Percentiles rank a stretch among this genome's conserved stretches.
These are phyloP conservation scores for Chaetorhynchus papuensis DNA, from an alignment of 2,113 vertebrate genomes.

Conservation along the genomic window DNA sequence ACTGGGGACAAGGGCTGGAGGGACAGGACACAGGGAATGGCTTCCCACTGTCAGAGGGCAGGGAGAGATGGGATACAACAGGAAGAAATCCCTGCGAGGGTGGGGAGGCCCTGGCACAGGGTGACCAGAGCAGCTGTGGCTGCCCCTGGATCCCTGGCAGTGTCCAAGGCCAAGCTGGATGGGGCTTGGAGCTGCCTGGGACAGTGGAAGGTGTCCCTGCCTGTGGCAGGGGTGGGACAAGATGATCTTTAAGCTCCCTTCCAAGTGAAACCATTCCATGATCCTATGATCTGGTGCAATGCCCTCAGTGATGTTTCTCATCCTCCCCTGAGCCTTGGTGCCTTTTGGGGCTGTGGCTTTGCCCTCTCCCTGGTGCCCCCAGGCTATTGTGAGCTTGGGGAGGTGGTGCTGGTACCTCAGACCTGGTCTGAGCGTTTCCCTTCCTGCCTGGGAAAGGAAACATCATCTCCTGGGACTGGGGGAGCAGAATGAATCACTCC, in stretches of 20 bases:
- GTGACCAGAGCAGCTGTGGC: neutral
- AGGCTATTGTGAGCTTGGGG: rapidly evolving
- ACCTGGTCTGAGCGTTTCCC: neutral
- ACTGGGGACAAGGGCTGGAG: neutral
- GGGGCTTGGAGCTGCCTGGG: rapidly evolving
- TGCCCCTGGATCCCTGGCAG: neutral
- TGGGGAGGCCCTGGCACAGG: neutral
- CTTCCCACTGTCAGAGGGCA: neutral
- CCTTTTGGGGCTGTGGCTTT: neutral
- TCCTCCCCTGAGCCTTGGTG: neutral
- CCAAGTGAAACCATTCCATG: neutral
- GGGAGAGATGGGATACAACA: rapidly evolving
- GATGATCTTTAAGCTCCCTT: neutral
- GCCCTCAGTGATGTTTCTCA: neutral
- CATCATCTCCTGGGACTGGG: neutral
- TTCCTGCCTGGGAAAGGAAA: neutral
- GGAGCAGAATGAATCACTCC: neutral
- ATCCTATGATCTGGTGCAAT: neutral
- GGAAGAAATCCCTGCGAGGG: rapidly evolving
- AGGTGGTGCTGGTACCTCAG: neutral
- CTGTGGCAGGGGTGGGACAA: rapidly evolving
- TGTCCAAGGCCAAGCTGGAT: neutral
- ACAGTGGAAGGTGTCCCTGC: neutral
- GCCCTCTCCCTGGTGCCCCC: rapidly evolving
- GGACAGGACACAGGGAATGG: neutral